These are phyloP conservation scores for Callinectes sapidus DNA, from an alignment of 2,888 invertebrate genomes.

Conservation along the genomic window DNA sequence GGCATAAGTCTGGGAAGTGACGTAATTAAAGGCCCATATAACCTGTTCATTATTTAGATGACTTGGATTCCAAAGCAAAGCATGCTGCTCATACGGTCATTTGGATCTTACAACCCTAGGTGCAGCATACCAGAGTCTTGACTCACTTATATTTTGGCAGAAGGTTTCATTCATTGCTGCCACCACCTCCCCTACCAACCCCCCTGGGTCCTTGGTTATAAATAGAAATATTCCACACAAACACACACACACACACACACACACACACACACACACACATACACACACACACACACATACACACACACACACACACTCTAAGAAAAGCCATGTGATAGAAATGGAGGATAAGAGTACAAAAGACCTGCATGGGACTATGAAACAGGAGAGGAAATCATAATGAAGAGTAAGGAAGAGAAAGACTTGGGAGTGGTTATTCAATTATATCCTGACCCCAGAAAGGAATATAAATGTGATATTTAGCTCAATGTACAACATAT, in stretches of 20 bases:
- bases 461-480: too few relatives aligned
- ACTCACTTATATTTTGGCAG: slow-evolving; percentile 37
- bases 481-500: too few relatives aligned
- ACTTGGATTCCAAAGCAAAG: neutral
- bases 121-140: slow-evolving; percentile 8
- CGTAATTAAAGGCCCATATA: neutral
- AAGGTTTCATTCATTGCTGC: slow-evolving; percentile 48
- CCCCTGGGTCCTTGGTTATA: neutral
- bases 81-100: neutral
- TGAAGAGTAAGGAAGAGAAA: too few relatives aligned
- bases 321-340: too few relatives aligned
- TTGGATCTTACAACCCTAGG: slow-evolving; percentile 3
- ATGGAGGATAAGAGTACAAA: too few relatives aligned
- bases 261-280: neutral
- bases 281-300: neutral
- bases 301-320: too few relatives aligned
- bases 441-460: too few relatives aligned
- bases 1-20: neutral
- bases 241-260: neutral
- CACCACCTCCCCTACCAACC: slow-evolving; percentile 1
- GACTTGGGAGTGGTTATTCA: too few relatives aligned
- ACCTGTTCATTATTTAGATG: neutral
- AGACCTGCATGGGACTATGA: too few relatives aligned
- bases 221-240: neutral
- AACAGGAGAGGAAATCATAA: too few relatives aligned